Percentiles rank a stretch among this genome's conserved stretches.
phyloP scores from a whole-genome alignment of 2,113 vertebrate species.

The Hyaena hyaena region DNA sequence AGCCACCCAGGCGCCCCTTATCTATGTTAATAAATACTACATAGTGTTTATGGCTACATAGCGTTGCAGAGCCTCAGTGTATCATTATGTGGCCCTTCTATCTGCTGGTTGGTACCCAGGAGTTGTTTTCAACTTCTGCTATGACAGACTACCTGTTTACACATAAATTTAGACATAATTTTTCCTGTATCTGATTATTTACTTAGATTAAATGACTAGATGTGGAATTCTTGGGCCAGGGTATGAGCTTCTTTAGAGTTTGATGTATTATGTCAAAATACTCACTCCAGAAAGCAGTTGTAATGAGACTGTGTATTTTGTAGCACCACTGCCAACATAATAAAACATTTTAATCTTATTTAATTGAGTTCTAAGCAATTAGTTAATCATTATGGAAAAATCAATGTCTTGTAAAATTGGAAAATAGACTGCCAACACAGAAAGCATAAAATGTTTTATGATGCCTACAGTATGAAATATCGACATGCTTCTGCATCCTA shows the following conservation, averaged over 20 bases:
- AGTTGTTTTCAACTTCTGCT: constrained; percentile 5
- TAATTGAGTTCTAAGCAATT: constrained; percentile 55
- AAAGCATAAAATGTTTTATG: neutral
- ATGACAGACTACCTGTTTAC: neutral
- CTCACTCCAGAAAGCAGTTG: constrained; percentile 2
- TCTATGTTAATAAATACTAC: neutral
- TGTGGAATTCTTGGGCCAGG: neutral
- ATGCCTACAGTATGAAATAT: neutral
- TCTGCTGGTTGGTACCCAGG: neutral
- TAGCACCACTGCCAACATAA: neutral
- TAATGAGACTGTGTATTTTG: neutral
- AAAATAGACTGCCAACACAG: neutral
- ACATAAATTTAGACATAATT: neutral
- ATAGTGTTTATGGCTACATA: neutral
- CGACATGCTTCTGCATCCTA: neutral
- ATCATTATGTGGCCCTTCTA: constrained; percentile 44
- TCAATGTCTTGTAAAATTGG: constrained; percentile 39
- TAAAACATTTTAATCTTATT: neutral
- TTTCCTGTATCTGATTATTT: constrained; percentile 12
- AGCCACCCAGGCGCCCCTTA: no score
- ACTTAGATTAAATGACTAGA: neutral
- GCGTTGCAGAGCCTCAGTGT: neutral
- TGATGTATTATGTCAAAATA: constrained; percentile 29
- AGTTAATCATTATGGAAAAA: neutral
- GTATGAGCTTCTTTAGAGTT: neutral